Conservation (phyloP, 2,888 invertebrate species). For the Camptogramma bilineatum region DNA sequence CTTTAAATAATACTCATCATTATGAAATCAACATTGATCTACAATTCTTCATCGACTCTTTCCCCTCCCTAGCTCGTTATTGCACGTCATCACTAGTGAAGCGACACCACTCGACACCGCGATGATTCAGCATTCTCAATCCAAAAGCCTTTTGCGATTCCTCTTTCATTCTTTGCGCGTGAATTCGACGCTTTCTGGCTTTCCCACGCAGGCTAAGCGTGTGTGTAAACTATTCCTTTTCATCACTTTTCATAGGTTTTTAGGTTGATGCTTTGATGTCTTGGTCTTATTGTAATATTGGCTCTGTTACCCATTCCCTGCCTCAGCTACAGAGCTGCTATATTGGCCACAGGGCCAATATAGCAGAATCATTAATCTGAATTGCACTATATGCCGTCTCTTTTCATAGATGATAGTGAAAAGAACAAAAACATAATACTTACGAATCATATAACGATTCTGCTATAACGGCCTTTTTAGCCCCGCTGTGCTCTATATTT, state of each 20-base stretch:
- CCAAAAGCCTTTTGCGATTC: slow-evolving; percentile 81
- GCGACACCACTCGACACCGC: slow-evolving; percentile 66
- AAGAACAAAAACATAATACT: too few relatives aligned
- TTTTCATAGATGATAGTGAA: too few relatives aligned
- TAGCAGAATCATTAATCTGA: too few relatives aligned
- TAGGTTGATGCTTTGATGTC: not conserved
- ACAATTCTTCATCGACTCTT: slow-evolving; percentile 35
- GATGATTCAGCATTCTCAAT: slow-evolving; percentile 83
- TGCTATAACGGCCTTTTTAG: too few relatives aligned
- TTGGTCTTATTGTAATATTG: not conserved
- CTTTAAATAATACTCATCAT: too few relatives aligned
- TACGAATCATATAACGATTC: too few relatives aligned
- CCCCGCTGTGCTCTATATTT: too few relatives aligned
- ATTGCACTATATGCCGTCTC: too few relatives aligned
- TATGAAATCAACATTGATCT: not conserved
- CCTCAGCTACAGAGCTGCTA: too few relatives aligned
- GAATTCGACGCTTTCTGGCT: slow-evolving; percentile 66
- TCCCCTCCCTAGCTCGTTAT: slow-evolving; percentile 69
- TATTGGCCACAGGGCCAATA: too few relatives aligned
- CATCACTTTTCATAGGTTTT: slow-evolving; percentile 24
- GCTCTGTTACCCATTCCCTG: too few relatives aligned
- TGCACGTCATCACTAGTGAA: slow-evolving; percentile 75
- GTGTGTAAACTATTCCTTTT: slow-evolving; percentile 48
- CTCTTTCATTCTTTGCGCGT: slow-evolving; percentile 72
- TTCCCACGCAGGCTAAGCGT: slow-evolving; percentile 68